Evolutionary conservation across 2,797 vertebrate species (phyloP).

Genomic region (Amphiprion clarkii): DNA sequence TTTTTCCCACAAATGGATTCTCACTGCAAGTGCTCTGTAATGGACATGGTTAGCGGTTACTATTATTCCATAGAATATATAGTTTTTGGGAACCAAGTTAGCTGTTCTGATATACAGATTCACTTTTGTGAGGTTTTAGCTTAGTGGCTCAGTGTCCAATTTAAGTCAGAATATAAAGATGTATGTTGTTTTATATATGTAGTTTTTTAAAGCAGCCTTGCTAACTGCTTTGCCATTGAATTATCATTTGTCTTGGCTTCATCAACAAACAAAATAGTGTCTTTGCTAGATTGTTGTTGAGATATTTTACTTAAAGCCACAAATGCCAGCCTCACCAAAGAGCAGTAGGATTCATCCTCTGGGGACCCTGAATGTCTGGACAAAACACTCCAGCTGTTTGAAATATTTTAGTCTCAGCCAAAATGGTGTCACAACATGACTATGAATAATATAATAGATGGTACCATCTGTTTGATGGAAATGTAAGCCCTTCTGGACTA

Average conservation of each 20-base stretch:
- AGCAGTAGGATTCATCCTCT: no score
- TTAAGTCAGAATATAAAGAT: no score
- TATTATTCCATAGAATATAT: background rate
- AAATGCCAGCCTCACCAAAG: no score
- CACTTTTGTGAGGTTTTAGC: background rate
- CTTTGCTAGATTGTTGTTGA: no score
- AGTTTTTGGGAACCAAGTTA: background rate
- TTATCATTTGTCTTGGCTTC: no score
- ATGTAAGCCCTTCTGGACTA: background rate
- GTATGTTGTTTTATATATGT: no score
- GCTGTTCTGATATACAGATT: background rate
- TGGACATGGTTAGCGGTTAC: constrained; percentile 13
- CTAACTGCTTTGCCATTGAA: no score
- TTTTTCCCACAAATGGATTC: constrained; percentile 28
- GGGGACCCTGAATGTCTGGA: background rate
- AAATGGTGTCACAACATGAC: background rate
- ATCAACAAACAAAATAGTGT: no score
- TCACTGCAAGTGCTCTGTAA: constrained; percentile 1
- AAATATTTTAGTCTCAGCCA: background rate
- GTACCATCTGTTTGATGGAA: background rate
- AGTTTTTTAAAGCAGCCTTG: no score
- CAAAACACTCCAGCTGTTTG: no score
- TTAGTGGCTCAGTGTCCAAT: background rate
- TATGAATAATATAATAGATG: background rate
- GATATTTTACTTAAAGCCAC: no score